phyloP scores from a whole-genome alignment of 2,888 invertebrate species.

The Philonicus albiceps region DNA sequence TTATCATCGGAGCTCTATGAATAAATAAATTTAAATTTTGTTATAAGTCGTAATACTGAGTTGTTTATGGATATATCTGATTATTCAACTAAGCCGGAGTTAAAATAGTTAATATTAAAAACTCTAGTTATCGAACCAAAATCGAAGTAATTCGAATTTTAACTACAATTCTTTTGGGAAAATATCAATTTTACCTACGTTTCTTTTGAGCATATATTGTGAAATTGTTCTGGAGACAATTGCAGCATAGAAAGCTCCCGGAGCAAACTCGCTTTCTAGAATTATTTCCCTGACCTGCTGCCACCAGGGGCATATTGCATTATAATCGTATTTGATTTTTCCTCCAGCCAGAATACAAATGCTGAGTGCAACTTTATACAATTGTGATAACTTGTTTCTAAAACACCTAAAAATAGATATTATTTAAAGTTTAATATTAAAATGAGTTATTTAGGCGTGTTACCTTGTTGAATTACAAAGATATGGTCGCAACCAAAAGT shows the following conservation, averaged over 20 bases:
- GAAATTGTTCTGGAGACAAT: slow-evolving; percentile 83
- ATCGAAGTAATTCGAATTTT: too few species aligned
- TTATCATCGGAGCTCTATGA: slow-evolving; percentile 58
- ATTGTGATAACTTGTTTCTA: background rate
- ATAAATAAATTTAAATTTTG: background rate
- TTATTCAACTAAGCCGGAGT: too few species aligned
- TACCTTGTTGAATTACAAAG: slow-evolving; percentile 56
- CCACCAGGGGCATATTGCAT: slow-evolving; percentile 84
- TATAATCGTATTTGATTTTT: slow-evolving; percentile 71
- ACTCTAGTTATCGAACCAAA: too few species aligned
- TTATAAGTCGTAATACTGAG: background rate
- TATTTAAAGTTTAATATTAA: background rate
- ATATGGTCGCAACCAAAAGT: slow-evolving; percentile 74
- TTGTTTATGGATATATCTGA: background rate
- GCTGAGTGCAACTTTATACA: background rate
- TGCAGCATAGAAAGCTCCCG: slow-evolving; percentile 82
- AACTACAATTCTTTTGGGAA: too few species aligned
- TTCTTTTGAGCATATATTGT: slow-evolving; percentile 56
- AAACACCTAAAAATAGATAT: background rate
- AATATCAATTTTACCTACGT: slow-evolving; percentile 51
- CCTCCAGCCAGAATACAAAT: slow-evolving; percentile 72
- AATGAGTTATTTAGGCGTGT: background rate
- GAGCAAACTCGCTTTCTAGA: slow-evolving; percentile 76
- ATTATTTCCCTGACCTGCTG: slow-evolving; percentile 76
- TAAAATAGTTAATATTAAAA: too few species aligned